phyloP scores from a whole-genome alignment of 2,888 invertebrate species.

The Stenotaenia linearis region DNA sequence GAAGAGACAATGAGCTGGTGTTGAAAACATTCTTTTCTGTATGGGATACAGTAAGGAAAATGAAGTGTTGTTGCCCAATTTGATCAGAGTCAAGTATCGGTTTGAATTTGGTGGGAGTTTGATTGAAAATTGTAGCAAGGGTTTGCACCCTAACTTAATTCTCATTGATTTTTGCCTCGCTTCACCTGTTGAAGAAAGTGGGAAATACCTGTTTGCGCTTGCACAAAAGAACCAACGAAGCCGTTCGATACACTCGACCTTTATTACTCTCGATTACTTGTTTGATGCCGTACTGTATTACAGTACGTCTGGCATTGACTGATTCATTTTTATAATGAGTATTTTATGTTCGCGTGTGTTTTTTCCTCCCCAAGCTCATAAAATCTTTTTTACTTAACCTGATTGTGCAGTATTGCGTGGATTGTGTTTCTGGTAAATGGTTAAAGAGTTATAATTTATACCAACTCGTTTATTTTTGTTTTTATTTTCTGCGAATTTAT shows the following conservation, averaged over 20 bases:
- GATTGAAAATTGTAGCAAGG: constrained; percentile 8
- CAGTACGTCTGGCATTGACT: neutral
- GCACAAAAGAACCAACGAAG: neutral
- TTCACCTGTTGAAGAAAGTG: constrained; percentile 26
- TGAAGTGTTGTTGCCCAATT: neutral
- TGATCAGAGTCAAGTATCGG: neutral
- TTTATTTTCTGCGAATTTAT: neutral
- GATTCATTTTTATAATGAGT: neutral
- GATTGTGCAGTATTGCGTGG: neutral
- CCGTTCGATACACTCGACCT: constrained; percentile 17
- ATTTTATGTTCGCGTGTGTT: neutral
- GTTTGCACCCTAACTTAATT: constrained; percentile 8
- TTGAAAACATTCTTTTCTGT: no score
- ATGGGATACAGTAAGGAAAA: no score
- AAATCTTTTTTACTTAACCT: neutral
- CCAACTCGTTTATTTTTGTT: neutral
- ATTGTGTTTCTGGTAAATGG: neutral
- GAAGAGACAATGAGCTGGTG: no score
- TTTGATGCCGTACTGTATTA: neutral
- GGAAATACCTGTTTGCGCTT: constrained; percentile 15
- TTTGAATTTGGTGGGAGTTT: neutral
- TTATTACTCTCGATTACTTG: neutral
- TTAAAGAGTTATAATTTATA: neutral
- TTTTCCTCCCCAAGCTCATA: neutral
- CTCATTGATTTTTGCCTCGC: constrained; percentile 21